Base-by-base conservation (phyloP, 2,113 vertebrate genomes). In the Crotophaga sulcirostris region DNA sequence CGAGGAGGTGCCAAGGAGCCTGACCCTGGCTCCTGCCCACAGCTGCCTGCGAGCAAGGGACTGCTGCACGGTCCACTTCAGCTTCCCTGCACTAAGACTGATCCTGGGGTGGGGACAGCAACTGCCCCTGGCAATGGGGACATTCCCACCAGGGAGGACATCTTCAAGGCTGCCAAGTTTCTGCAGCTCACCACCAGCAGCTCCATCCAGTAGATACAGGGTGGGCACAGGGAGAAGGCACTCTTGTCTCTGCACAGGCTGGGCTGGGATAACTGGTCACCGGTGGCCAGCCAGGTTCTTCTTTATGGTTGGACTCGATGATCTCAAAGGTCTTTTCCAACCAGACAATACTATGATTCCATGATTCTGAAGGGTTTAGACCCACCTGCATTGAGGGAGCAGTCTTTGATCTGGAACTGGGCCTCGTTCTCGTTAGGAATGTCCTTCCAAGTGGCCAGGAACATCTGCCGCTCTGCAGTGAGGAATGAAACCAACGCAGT, bases 361-460 rank as follows among this genome's bases (percentile, higher is more conserved):
- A n/a, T n/a, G n/a, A n/a, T n/a, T n/a, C 9, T 2, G 11, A 56
- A 31, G 52, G 69, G 52, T 20, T 29, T 19, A 51, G 45, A 74
- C 98, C 97, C 95, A 99, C 99, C 99, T 93, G 99, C 98, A 13
- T 89, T 99, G 87, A 99, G 98, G 49, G 99, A 98, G 72, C 99
- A 99, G 94, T 99, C 99, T 97, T 99, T 99, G 96, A 99, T 98
- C 97, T 99, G 99, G 97, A 99, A 99, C 97, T 99, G 99, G 69
- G 98, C 96, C 96, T 99, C 99, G 1, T 99, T 99, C 82, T 99
- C 99, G 13, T 98, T 99, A 77, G 99, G 98, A 97, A 99, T 99
- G 98, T 99, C 99, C 96, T 99, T 99, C 99, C 99, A 99, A 1
- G 99, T 99, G 89, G 99, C 98, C 94, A 99, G 98, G 97, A 99